These are phyloP conservation scores for Diplogasteroides magnus DNA, from an alignment of 1,140 invertebrate genomes.

Conservation along the genomic window DNA sequence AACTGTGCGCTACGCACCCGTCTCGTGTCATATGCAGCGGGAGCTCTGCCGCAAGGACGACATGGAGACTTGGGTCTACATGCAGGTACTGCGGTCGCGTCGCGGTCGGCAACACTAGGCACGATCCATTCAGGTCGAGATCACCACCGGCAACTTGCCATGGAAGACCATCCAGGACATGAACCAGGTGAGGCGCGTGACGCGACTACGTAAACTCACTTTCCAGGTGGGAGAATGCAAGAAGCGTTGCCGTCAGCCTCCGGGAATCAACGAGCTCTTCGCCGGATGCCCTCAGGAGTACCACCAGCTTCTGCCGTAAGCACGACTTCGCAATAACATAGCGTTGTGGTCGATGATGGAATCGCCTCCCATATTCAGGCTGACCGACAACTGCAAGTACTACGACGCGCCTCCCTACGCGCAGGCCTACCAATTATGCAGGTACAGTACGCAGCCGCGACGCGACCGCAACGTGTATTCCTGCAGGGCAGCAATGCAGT, in stretches of 20 bases:
- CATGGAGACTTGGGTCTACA: constrained; percentile 22
- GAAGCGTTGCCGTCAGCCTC: no score
- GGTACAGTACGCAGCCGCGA: no score
- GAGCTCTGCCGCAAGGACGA: constrained; percentile 25
- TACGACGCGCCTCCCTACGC: constrained; percentile 12
- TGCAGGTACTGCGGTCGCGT: no score
- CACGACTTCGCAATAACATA: neutral
- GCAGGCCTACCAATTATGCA: neutral
- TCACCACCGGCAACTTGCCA: constrained; percentile 10
- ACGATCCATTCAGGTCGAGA: no score
- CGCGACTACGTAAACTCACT: neutral
- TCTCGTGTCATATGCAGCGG: constrained; percentile 13
- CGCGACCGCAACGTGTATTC: no score
- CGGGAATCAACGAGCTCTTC: constrained; percentile 4
- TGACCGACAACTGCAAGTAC: constrained; percentile 6
- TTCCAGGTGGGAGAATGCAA: no score
- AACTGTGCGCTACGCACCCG: constrained; percentile 18
- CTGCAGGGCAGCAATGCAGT: no score
- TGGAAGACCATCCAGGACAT: constrained; percentile 15
- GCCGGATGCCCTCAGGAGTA: no score
- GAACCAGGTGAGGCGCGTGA: constrained; percentile 1
- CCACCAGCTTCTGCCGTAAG: neutral
- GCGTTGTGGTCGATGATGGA: neutral
- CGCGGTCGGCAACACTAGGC: no score
- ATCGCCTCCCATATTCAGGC: constrained; percentile 6